A percentile compares a stretch with the other conserved stretches of the same genome.
Evolutionary conservation across 2,888 invertebrate genomes (phyloP).

Genomic region (Zhuqinia jingwanae): DNA sequence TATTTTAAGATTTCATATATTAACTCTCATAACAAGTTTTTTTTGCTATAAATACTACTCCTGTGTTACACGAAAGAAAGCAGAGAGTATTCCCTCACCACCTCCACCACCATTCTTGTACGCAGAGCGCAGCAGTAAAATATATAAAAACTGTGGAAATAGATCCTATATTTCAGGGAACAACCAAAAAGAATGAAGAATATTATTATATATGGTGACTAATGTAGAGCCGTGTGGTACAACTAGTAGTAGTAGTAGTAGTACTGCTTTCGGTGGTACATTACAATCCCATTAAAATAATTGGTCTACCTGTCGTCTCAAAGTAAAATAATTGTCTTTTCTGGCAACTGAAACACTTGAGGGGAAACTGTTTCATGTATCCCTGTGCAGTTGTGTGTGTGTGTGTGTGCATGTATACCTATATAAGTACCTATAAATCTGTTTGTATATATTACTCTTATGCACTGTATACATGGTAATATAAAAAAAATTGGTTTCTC

Average conservation of each 20-base stretch:
- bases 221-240: background rate
- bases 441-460: too few species aligned
- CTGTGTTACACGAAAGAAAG: background rate
- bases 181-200: background rate
- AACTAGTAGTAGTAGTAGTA: constrained; percentile 34
- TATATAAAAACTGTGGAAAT: constrained; percentile 2
- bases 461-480: too few species aligned
- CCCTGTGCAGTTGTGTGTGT: too few species aligned
- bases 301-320: constrained; percentile 76
- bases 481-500: too few species aligned
- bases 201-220: background rate
- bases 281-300: constrained; percentile 77
- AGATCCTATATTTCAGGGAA: constrained; percentile 5
- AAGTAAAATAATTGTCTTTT: constrained; percentile 75
- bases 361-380: constrained; percentile 66
- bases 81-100: constrained; percentile 19
- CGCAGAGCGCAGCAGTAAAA: background rate
- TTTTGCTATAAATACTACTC: constrained; percentile 28
- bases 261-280: constrained; percentile 73
- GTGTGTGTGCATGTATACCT: too few species aligned
- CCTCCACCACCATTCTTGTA: constrained; percentile 10
- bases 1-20: constrained; percentile 41
- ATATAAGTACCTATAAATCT: too few species aligned
- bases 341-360: constrained; percentile 72
- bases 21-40: constrained; percentile 36